Evolutionary conservation across 1,140 invertebrate species (phyloP).

Genomic region (Hormaphis cornu): DNA sequence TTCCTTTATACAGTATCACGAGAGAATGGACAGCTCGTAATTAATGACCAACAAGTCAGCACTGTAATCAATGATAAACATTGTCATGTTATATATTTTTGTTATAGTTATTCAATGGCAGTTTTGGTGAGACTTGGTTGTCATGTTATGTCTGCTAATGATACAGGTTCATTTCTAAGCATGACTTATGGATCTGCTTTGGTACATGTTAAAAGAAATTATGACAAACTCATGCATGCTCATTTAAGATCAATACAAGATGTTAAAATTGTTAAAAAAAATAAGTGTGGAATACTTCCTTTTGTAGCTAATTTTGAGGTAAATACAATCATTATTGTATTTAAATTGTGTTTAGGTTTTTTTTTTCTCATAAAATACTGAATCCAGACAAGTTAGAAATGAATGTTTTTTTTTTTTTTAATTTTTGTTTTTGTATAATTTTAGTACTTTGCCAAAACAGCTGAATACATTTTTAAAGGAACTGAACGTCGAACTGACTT

Average conservation of each 20-base stretch:
- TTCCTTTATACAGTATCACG: slow-evolving; percentile 72
- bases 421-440: slow-evolving; percentile 16
- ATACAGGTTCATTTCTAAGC: slow-evolving; percentile 81
- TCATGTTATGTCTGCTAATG: slow-evolving; percentile 82
- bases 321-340: neutral
- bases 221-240: slow-evolving; percentile 85
- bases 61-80: slow-evolving; percentile 9
- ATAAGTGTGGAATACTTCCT: slow-evolving; percentile 83
- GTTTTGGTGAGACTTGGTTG: slow-evolving; percentile 78
- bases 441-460: slow-evolving; percentile 73
- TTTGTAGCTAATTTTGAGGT: slow-evolving; percentile 85
- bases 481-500: slow-evolving; percentile 86
- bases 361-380: no score
- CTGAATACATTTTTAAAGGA: slow-evolving; percentile 77
- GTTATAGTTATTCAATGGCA: slow-evolving; percentile 79
- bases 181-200: slow-evolving; percentile 80
- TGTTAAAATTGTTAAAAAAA: slow-evolving; percentile 56
- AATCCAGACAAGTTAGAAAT: neutral
- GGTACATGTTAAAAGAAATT: slow-evolving; percentile 68
- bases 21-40: slow-evolving; percentile 81
- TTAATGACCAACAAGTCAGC: slow-evolving; percentile 43
- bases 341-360: neutral
- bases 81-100: slow-evolving; percentile 33
- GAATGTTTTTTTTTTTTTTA: neutral
- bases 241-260: slow-evolving; percentile 77